Conservation (phyloP, 2,113 vertebrate species). For the Eira barbara region DNA sequence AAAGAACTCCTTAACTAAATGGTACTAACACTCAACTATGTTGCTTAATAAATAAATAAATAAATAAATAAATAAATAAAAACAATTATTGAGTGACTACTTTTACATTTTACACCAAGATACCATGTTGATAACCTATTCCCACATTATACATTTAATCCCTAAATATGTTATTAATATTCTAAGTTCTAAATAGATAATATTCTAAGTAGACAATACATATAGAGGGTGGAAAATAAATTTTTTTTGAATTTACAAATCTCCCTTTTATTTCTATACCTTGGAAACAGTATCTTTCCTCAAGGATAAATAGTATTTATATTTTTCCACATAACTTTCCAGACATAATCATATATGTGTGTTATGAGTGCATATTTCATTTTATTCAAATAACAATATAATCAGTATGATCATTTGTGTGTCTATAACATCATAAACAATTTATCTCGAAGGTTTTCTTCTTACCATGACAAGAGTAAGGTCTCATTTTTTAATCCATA, state of each 20-base stretch:
- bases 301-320: not conserved
- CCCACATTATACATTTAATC: not conserved
- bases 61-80: not conserved
- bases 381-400: not conserved
- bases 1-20: not conserved
- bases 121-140: not conserved
- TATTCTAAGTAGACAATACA: not conserved
- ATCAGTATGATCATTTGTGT: not conserved
- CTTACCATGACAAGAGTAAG: not conserved
- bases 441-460: not conserved
- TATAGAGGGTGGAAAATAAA: not conserved
- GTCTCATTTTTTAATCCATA: not conserved
- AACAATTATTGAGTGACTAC: not conserved
- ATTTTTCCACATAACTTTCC: not conserved
- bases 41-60: not conserved
- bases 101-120: not conserved
- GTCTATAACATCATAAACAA: not conserved
- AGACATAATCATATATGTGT: not conserved
- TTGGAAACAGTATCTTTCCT: not conserved
- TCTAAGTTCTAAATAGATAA: not conserved
- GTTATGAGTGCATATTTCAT: not conserved
- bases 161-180: not conserved
- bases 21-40: not conserved
- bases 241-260: not conserved
- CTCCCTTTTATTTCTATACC: not conserved